Percentiles rank a stretch among this genome's conserved stretches.
phyloP scores from a whole-genome alignment of 2,888 invertebrate genomes.

The Rhimphoctona megacephalus region DNA sequence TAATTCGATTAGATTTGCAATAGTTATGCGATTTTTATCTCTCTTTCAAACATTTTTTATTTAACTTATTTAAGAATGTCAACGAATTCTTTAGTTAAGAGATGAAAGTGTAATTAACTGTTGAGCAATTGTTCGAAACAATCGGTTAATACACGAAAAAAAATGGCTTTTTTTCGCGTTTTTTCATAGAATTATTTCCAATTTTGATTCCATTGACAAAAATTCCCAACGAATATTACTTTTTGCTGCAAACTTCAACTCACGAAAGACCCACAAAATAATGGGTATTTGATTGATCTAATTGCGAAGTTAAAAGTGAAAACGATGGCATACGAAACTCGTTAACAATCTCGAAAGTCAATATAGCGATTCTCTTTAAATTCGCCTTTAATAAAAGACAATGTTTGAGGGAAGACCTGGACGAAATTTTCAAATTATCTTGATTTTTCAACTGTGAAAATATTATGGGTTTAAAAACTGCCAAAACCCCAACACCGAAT shows the following conservation, averaged over 20 bases:
- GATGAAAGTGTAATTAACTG: not conserved
- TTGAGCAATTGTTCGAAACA: not conserved
- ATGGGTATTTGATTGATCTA: not conserved
- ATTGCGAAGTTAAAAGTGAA: not conserved
- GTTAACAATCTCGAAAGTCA: conserved; percentile 1
- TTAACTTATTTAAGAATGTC: not conserved
- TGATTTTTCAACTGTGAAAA: not conserved
- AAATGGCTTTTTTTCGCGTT: not conserved
- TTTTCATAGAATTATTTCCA: not conserved
- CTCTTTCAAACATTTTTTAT: not conserved
- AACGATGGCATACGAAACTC: not conserved
- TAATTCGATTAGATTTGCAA: not conserved
- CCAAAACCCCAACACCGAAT: not conserved
- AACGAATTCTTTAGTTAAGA: not conserved
- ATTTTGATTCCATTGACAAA: not conserved
- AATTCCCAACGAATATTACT: not conserved
- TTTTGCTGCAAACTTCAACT: not conserved
- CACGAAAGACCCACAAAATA: not conserved
- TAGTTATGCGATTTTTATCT: not conserved
- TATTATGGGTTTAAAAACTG: not conserved
- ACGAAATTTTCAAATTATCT: not conserved
- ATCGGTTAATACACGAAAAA: not conserved
- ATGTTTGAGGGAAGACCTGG: not conserved
- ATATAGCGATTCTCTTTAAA: not conserved
- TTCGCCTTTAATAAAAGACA: not conserved